Base-by-base conservation (phyloP, 2,797 vertebrate species). In the Babyrousa celebensis region DNA sequence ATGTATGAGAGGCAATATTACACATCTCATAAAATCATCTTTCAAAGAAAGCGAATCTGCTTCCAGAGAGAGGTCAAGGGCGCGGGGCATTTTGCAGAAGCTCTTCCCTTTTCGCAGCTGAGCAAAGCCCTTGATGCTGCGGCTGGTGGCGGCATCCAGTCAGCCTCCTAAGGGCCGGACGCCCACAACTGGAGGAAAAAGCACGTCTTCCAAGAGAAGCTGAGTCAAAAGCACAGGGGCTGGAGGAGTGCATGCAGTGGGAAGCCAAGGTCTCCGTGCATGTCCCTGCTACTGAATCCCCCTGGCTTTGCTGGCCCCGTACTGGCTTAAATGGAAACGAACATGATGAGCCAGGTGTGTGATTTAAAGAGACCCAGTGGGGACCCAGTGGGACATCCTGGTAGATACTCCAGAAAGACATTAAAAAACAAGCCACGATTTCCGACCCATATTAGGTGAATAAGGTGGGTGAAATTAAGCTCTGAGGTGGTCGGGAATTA, bases 21-120 rank as follows among this genome's bases (percentile, higher is more conserved):
- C 80, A 75, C 60, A 12, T 92, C 95, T 87, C 70, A 52, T 63
- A 84, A 74, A 84, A 27, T 43, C 62, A 88, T 74, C 95, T 95
- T 85, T 84, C 91, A 85, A 84, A 79, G 94, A 72, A 90, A 93
- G 95, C 11, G 40, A 52, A 5, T 58, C 78, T 27, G 75, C 63
- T 62, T 75, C 52, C 62, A 63, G 78, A 74, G 87, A 27, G 65
- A 75, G n/a, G 91, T 75, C 72, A 32, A 86, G 63, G 93, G 68
- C 58, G 0, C 14, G 72, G 71, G 32, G 9, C 3, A 18, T 54
- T 85, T 71, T 56, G 54, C 5, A 48, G 83, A 72, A 25, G 43
- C 11, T 7, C 10, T n/a, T n/a, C 9, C 3, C 32, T 40, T 25
- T 40, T 40, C 84, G 67, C 27, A 63, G 48, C 36, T 40, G 1